Evolutionary conservation across 2,113 vertebrate genomes (phyloP), one percentile per base, ranked within the genome.

Genomic region (Cyprinodon variegatus): DNA sequence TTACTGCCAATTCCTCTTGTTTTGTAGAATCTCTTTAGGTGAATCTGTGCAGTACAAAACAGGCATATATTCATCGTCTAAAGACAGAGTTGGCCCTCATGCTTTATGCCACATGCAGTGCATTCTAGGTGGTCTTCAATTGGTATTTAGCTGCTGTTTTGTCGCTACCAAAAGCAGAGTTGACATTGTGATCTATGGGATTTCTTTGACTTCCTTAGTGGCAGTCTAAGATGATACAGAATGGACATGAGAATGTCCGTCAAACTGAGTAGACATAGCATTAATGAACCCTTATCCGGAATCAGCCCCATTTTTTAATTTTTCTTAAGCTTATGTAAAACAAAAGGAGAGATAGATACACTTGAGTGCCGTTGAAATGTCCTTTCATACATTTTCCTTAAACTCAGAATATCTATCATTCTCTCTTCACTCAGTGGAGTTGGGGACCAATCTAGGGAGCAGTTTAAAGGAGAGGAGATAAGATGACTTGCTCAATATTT

Each of bases 101-200:
- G 50, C 38, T 59, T 70, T 41, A 12, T 61, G 68, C 12, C 14
- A 57, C 14, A 39, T 41, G 29, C 57, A 62, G 53, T 43, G 39
- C 62, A 62, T 61, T 70, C 66, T 37, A 53, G 22, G 10, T 29
- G 41, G 60, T n/a, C 50, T 13, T 57, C 14, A 45, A 39, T 61
- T 61, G 13, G 8, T 4, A 20, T 11, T 11, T 61, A 65, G 50
- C 22, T 20, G 39, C 50, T 63, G 39, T 2, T 39, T 46, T 37
- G 40, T 69, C 72, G 36, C 57, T 83, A 66, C 68, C 57, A 29
- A 66, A 63, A 65, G 59, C 73, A 36, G 41, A 46, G 46, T 76
- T 81, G 76, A 78, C 84, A 85, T 68, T 13, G 0, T 78, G 84
- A 87, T 85, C 69, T 78, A 85, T 76, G 60, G 74, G 29, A 12